Evolutionary conservation across 2,888 invertebrate genomes (phyloP).

Genomic region (Sinelater perroti): DNA sequence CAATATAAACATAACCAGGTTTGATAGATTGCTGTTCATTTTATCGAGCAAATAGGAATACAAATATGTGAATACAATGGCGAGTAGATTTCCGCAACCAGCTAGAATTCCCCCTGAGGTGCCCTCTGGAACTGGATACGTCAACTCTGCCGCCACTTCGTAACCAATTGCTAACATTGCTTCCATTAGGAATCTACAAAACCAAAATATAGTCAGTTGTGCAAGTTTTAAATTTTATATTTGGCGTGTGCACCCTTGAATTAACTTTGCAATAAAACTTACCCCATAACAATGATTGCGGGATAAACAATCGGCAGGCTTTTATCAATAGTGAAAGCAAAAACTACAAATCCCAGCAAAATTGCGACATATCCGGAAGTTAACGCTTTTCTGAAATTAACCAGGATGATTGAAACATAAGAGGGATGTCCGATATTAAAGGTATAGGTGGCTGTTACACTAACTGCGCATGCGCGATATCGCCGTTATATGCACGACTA

Average conservation of each 20-base stretch:
- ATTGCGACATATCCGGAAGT: conserved; percentile 89
- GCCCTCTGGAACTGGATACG: conserved; percentile 98
- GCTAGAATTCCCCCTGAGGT: conserved; percentile 95
- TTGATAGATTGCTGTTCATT: too few relatives aligned
- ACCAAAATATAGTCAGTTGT: too few relatives aligned
- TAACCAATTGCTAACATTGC: conserved; percentile 79
- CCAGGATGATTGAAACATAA: too few relatives aligned
- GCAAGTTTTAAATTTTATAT: too few relatives aligned
- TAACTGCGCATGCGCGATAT: too few relatives aligned
- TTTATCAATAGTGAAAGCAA: conserved; percentile 85
- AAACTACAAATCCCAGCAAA: conserved; percentile 89
- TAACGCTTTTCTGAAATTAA: conserved; percentile 88
- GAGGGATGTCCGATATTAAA: too few relatives aligned
- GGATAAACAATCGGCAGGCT: conserved; percentile 87
- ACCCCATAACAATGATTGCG: conserved; percentile 88
- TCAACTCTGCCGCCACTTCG: conserved; percentile 96
- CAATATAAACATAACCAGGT: too few relatives aligned
- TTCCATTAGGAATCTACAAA: background rate
- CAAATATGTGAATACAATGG: conserved; percentile 81
- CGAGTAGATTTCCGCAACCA: conserved; percentile 85
- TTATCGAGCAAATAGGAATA: conserved; percentile 64
- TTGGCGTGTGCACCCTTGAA: too few relatives aligned
- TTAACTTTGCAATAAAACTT: too few relatives aligned
- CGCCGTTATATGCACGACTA: too few relatives aligned
- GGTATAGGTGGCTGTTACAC: too few relatives aligned